A percentile compares a stretch with the other conserved stretches of the same genome.
These are phyloP conservation scores for Saxicola maurus DNA, from an alignment of 2,797 vertebrate species.

Conservation along the genomic window DNA sequence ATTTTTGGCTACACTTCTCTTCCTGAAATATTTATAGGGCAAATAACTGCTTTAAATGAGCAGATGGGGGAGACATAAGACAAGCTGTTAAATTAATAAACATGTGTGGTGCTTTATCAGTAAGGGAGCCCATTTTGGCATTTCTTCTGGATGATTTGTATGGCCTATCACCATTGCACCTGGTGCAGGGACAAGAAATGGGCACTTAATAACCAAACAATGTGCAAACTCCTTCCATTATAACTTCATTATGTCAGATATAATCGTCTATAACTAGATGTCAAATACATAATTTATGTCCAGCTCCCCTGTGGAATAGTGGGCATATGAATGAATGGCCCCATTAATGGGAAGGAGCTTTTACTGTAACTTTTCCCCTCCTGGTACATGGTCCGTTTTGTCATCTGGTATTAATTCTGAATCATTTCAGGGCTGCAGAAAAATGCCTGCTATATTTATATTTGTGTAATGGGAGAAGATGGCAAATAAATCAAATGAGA, in stretches of 20 bases:
- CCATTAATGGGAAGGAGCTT: constrained; percentile 71
- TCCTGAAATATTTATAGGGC: constrained; percentile 68
- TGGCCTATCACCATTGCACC: constrained; percentile 73
- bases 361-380: constrained; percentile 66
- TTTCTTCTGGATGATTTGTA: constrained; percentile 75
- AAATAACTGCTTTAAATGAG: constrained; percentile 71
- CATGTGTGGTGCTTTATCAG: constrained; percentile 72
- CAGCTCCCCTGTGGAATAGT: constrained; percentile 72
- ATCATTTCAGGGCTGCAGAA: not conserved
- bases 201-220: constrained; percentile 89
- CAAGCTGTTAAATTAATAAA: constrained; percentile 78
- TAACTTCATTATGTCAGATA: constrained; percentile 87
- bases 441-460: constrained; percentile 21
- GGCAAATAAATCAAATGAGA: constrained; percentile 3
- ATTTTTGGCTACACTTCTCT: constrained; percentile 59
- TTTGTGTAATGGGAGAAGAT: constrained; percentile 41
- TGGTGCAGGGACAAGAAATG: constrained; percentile 77
- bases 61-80: constrained; percentile 72
- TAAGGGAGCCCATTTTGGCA: constrained; percentile 70
- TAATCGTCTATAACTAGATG: constrained; percentile 83
- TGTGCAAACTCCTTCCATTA: constrained; percentile 85
- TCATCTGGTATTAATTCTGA: constrained; percentile 56
- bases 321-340: constrained; percentile 69
- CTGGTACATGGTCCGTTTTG: constrained; percentile 20
- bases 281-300: constrained; percentile 83